Evolutionary conservation across 2,888 invertebrate species (phyloP).

Genomic region (Agrotis ipsilon): DNA sequence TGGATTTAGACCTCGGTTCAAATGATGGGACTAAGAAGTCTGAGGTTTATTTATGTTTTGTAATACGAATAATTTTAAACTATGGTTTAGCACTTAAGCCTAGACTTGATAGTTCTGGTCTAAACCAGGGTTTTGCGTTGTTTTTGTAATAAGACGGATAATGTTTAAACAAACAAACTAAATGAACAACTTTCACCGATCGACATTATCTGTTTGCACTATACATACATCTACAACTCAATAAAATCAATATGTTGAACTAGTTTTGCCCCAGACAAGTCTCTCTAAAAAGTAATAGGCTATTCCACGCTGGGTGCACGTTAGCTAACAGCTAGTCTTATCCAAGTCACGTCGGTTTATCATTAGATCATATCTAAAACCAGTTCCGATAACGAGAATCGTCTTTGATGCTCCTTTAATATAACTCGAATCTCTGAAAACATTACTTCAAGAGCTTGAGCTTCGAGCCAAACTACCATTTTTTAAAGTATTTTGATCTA

Average conservation of each 20-base stretch:
- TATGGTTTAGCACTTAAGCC: no score
- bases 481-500: background rate
- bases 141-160: background rate
- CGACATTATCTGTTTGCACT: conserved; percentile 12
- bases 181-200: background rate
- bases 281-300: conserved; percentile 12
- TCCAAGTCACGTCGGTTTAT: conserved; percentile 52
- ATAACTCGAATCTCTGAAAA: conserved; percentile 17
- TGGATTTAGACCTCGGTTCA: no score
- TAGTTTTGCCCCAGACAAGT: conserved; percentile 20
- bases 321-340: conserved; percentile 39
- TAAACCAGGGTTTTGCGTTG: no score
- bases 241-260: conserved; percentile 41
- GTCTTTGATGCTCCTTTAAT: conserved; percentile 36
- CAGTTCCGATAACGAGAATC: conserved; percentile 47
- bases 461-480: background rate
- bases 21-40: no score
- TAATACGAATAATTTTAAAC: no score
- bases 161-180: background rate
- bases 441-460: background rate
- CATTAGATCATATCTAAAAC: conserved; percentile 60
- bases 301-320: conserved; percentile 28
- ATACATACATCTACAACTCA: conserved; percentile 1
- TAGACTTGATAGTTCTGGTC: no score
- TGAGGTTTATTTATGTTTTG: no score